Base-by-base conservation (phyloP, 2,888 invertebrate species). In the Macropis europaea region DNA sequence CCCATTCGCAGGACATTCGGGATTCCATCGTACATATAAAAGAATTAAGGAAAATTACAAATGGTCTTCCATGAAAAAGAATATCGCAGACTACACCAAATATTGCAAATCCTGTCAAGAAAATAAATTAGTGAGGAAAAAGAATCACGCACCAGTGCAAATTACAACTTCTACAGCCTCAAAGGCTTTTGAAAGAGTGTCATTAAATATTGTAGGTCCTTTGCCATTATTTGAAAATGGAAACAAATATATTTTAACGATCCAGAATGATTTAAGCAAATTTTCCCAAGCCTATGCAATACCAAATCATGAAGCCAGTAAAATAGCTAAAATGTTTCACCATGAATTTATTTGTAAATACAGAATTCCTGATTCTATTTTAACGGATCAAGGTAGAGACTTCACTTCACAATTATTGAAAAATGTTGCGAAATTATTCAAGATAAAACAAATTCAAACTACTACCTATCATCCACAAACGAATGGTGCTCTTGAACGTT, bases 1-100 rank as follows among this genome's bases (percentile, higher is more conserved):
- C n/a, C 48, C 53, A 36, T 36, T 48, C 11, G 64, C 56, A 9
- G 73, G 77, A 48, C 76, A 77, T 54, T 56, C 66, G 7, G 77
- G 75, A 19, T 73, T 75, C 22, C 69, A n/a, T 15, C 48, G 22
- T 30, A 53, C 53, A 4, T 53, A 53, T 26, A 38, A 24, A 9
- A 34, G 28, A 26, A 53, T 53, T 15, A 52, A 28, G 17, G 19
- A 42, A 11, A 22, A 22, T 22, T 42, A 42, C 22, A 42, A 22
- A 42, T 42, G 42, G 42, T 3, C 7, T 7, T 1, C 22, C 9
- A 42, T 42, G 68, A 17, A 19, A 50, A 19, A 22, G 3, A 9
- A 28, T 28, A 47, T 47, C 6, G 13, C 9, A 26, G 22, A 47
- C 3, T 47, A 11, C 11, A 42, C 22, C 19, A 42, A 42, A 24